These are phyloP conservation scores for Lepilemur ruficaudatus DNA, from an alignment of 2,797 vertebrate species.

Conservation along the genomic window DNA sequence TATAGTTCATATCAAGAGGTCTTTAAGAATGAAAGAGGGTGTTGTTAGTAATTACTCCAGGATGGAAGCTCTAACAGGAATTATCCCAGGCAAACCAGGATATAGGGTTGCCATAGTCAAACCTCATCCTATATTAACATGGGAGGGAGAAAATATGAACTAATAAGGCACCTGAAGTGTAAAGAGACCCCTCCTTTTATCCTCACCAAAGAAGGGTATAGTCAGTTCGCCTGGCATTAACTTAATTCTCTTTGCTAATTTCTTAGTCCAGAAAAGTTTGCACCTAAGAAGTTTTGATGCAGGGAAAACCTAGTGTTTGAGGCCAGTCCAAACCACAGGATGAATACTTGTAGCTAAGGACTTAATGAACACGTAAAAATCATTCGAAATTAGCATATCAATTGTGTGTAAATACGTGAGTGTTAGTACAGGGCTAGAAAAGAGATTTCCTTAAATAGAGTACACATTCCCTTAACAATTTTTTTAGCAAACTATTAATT, in stretches of 20 bases:
- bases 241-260: conserved; percentile 25
- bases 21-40: background rate
- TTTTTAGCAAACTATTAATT: conserved; percentile 47
- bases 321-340: background rate
- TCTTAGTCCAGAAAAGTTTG: conserved; percentile 45
- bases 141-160: background rate
- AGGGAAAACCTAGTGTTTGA: background rate
- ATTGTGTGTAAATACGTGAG: background rate
- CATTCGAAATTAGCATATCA: conserved; percentile 40
- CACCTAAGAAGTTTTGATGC: conserved; percentile 28
- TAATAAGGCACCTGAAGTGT: background rate
- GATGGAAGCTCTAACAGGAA: background rate
- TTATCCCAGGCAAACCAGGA: background rate
- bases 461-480: background rate
- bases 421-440: background rate
- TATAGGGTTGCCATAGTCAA: background rate
- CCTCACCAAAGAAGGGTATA: background rate
- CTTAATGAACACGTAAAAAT: conserved; percentile 2
- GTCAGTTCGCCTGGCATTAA: background rate
- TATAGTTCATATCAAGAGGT: background rate
- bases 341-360: background rate
- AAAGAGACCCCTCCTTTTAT: background rate
- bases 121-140: background rate
- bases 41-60: background rate
- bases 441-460: background rate